Evolutionary conservation across 2,113 vertebrate species (phyloP).

Genomic region (Candoia aspera): DNA sequence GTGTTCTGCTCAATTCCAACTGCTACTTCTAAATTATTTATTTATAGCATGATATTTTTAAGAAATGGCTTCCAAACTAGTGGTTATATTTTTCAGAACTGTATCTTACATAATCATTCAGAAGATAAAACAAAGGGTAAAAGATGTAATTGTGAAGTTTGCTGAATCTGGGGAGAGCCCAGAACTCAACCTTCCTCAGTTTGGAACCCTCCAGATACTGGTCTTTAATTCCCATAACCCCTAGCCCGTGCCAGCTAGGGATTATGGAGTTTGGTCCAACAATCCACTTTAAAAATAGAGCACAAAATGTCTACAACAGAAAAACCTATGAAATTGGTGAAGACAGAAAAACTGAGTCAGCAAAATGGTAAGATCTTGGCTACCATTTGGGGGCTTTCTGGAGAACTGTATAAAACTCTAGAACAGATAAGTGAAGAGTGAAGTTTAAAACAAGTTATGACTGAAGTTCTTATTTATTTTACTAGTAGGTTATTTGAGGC

Average conservation of each 20-base stretch:
- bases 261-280: too few relatives aligned
- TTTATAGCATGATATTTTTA: background rate
- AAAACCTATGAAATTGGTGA: background rate
- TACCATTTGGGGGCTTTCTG: background rate
- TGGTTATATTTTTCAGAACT: background rate
- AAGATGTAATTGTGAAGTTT: slow-evolving; percentile 12
- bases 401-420: background rate
- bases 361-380: background rate
- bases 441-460: background rate
- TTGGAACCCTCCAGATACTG: background rate
- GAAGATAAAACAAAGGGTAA: slow-evolving; percentile 43
- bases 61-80: background rate
- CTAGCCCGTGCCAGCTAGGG: background rate
- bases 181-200: background rate
- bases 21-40: slow-evolving; percentile 16
- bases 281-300: background rate
- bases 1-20: background rate
- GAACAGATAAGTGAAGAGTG: background rate
- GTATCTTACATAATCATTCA: background rate
- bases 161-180: background rate
- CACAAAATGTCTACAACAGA: background rate
- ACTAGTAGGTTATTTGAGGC: background rate
- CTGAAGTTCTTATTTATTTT: background rate
- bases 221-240: background rate
- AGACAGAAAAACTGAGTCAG: background rate